phyloP scores from a whole-genome alignment of 2,113 vertebrate genomes.

The Hystrix brachyura region DNA sequence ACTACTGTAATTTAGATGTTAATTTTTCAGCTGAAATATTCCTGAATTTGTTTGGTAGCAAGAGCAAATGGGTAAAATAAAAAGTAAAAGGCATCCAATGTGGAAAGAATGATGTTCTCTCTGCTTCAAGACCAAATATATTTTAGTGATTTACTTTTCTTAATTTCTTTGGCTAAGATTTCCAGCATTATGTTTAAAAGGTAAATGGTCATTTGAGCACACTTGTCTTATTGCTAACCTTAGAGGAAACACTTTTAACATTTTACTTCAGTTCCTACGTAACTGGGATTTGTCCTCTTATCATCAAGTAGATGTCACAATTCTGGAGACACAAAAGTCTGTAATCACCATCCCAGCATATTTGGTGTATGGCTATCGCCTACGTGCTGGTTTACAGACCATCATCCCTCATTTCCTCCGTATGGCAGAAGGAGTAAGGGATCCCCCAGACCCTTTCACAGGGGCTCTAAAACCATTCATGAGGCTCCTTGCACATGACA shows the following conservation, averaged over 20 bases:
- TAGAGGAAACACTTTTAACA: not conserved
- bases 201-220: no score
- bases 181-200: not conserved
- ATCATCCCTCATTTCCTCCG: not conserved
- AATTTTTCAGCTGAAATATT: not conserved
- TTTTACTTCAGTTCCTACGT: not conserved
- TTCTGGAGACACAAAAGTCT: accelerated
- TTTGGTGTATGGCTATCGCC: not conserved
- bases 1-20: not conserved
- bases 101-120: no score
- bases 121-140: no score
- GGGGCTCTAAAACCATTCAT: accelerated
- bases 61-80: no score
- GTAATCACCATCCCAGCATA: not conserved
- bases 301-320: not conserved
- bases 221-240: not conserved
- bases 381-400: accelerated
- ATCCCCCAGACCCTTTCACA: not conserved
- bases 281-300: not conserved
- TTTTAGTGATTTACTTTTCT: not conserved
- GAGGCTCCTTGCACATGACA: not conserved
- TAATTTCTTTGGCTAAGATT: not conserved
- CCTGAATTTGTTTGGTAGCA: not conserved
- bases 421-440: accelerated
- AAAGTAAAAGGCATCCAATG: no score